Base-by-base conservation (phyloP, 2,888 invertebrate species). In the Anthoptus insignis region DNA sequence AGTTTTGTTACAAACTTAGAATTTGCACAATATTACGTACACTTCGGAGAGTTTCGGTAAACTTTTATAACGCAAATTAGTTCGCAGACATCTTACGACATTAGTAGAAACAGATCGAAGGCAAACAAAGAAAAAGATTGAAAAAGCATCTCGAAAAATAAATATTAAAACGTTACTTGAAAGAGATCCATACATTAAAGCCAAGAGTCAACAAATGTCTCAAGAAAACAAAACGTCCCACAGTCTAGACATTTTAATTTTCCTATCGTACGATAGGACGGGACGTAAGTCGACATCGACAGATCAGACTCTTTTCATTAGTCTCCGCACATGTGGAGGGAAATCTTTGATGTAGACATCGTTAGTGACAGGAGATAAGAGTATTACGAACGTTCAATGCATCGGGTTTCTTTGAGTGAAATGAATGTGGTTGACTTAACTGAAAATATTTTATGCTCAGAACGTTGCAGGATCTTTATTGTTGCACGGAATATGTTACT, bases 221-320 rank as follows among this genome's bases (percentile, higher is more conserved):
- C 77, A 77, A 79, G 76, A 81, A 84, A 89, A 88, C 86, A 87
- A 86, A 88, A 88, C 80, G 73, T 73, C 70, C 74, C 82, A 65
- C 77, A 80, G 91, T 92, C 92, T 92, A 93, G 92, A 93, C 92
- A 83, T 91, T 91, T 92, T 92, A 91, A 91, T 92, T 92, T 91
- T 91, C 90, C 89, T 90, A 90, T 91, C 89, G 79, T 81, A 78
- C 81, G 82, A 84, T 83, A n/a, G n/a, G n/a, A n/a, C n/a, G n/a
- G n/a, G n/a, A n/a, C n/a, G n/a, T n/a, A n/a, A n/a, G n/a, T 82
- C 77, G 78, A 77, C 81, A 84, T 88, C 86, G 85, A 79, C 83
- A 79, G 86, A 88, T 89, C 86, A 78, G 83, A 81, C 77, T 84
- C 88, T 87, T 87, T 90, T 91, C 89, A 91, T 89, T 88, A 90